Conservation (phyloP, 2,888 invertebrate species). For the Tholera decimalis region DNA sequence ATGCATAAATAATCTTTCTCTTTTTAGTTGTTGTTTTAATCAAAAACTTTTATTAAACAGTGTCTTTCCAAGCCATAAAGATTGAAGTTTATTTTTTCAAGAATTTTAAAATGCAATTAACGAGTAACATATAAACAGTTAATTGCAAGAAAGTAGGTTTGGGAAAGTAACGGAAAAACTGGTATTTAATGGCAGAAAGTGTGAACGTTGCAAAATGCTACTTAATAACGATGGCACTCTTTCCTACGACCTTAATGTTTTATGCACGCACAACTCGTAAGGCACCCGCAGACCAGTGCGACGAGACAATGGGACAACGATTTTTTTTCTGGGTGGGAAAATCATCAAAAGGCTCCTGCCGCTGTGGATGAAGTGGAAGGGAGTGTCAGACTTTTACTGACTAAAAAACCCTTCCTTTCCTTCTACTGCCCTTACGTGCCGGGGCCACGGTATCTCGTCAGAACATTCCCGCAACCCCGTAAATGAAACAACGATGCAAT, state of each 20-base stretch:
- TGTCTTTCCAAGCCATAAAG: neutral
- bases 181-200: conserved; percentile 57
- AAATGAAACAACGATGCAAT: no score
- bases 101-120: conserved; percentile 42
- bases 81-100: conserved; percentile 14
- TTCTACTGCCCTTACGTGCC: no score
- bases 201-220: conserved; percentile 41
- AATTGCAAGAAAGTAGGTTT: conserved; percentile 64
- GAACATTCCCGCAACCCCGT: no score
- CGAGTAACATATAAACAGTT: conserved; percentile 44
- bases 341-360: no score
- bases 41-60: neutral
- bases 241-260: conserved; percentile 15
- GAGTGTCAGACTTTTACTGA: no score
- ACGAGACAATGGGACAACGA: neutral
- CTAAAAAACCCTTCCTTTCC: no score
- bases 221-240: conserved; percentile 35
- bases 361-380: no score
- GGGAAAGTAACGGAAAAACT: conserved; percentile 62
- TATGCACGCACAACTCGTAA: no score
- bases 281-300: neutral
- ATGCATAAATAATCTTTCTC: no score
- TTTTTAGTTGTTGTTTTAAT: no score
- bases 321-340: no score
- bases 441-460: no score